These are phyloP conservation scores for Sylvilagus floridanus DNA, from an alignment of 2,797 vertebrate genomes.

Conservation along the genomic window DNA sequence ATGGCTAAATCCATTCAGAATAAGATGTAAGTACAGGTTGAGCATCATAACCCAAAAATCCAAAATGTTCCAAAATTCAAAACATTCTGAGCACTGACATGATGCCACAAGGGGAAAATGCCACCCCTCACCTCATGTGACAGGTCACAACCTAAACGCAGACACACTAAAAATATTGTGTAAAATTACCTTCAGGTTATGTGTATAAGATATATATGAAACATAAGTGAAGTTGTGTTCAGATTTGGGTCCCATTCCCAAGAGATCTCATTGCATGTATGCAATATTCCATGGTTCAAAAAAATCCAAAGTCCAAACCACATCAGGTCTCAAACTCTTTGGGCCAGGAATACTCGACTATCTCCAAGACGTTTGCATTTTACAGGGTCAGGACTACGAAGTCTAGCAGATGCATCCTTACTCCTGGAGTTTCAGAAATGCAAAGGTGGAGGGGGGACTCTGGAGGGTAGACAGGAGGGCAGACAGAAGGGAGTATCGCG, in stretches of 20 bases:
- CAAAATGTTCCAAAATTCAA: neutral
- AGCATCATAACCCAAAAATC: neutral
- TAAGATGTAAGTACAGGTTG: constrained; percentile 24
- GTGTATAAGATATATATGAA: neutral
- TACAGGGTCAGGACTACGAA: neutral
- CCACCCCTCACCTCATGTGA: neutral
- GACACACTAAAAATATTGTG: neutral
- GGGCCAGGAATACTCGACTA: neutral
- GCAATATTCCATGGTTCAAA: neutral
- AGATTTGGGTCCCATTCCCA: neutral
- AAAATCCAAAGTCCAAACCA: neutral
- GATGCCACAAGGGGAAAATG: neutral
- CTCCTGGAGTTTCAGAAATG: neutral
- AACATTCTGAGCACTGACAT: neutral
- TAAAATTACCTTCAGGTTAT: neutral
- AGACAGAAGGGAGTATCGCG: neutral
- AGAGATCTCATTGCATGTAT: neutral
- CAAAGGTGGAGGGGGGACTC: neutral
- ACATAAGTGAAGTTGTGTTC: neutral
- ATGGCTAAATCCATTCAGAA: neutral
- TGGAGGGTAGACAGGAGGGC: neutral
- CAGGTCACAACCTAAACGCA: neutral
- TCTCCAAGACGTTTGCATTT: constrained; percentile 38
- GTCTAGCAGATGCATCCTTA: neutral
- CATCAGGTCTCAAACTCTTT: neutral